phyloP scores from a whole-genome alignment of 2,888 invertebrate genomes.

The Pyrgus malvae region DNA sequence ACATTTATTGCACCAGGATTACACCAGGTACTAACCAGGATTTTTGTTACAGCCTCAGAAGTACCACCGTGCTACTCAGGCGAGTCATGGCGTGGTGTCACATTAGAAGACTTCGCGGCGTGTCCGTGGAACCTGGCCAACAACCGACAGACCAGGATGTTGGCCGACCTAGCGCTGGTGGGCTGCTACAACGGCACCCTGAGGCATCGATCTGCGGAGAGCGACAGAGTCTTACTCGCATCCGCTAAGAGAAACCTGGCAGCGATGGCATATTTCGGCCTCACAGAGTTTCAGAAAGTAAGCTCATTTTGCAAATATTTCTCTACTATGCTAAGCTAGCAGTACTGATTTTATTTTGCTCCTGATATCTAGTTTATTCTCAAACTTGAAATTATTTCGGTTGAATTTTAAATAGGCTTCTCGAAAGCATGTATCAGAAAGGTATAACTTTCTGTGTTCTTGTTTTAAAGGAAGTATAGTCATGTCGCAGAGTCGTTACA shows the following conservation, averaged over 20 bases:
- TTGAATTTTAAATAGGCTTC: too few species aligned
- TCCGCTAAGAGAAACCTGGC: constrained; percentile 97
- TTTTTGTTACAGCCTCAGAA: constrained; percentile 81
- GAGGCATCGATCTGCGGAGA: constrained; percentile 85
- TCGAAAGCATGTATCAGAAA: too few species aligned
- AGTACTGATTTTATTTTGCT: too few species aligned
- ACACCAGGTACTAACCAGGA: not conserved
- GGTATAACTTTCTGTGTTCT: too few species aligned
- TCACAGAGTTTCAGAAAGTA: constrained; percentile 97
- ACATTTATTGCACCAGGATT: not conserved
- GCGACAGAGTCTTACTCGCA: constrained; percentile 93
- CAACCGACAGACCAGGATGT: constrained; percentile 98
- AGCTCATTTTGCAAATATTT: not conserved
- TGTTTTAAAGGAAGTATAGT: too few species aligned
- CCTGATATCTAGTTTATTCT: too few species aligned
- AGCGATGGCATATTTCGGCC: constrained; percentile 98
- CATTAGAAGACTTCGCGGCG: constrained; percentile 93
- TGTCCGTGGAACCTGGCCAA: constrained; percentile 97
- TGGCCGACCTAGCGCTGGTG: constrained; percentile 96
- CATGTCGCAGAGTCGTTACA: too few species aligned
- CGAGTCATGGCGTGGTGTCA: constrained; percentile 93
- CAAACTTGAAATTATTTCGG: too few species aligned
- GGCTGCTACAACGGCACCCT: constrained; percentile 96
- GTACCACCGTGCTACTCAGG: constrained; percentile 91
- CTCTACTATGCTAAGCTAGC: too few species aligned